Evolutionary conservation across 2,888 invertebrate genomes (phyloP).

Genomic region (Lepidonotus clava): DNA sequence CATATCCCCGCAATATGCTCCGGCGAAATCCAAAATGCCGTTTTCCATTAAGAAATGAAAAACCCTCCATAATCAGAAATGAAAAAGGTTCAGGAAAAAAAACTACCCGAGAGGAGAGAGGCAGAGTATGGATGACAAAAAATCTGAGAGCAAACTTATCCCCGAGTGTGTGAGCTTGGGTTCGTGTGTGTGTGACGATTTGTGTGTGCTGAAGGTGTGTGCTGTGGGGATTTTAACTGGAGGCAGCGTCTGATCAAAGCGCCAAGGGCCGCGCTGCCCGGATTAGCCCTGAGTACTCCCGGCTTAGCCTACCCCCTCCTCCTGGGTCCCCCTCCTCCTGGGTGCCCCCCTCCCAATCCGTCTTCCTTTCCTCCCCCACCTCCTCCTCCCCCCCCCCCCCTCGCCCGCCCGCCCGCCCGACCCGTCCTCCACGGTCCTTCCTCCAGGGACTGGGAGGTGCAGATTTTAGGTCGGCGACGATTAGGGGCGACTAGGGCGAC

Average conservation of each 20-base stretch:
- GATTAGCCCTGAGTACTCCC: not conserved
- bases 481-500: no score
- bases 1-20: not conserved
- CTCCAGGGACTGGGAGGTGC: not conserved
- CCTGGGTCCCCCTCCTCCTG: no score
- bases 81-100: not conserved
- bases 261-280: not conserved
- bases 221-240: slow-evolving; percentile 27
- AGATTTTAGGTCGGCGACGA: no score
- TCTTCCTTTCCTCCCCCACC: no score
- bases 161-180: not conserved
- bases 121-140: not conserved
- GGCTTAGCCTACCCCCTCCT: no score
- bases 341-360: no score
- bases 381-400: no score
- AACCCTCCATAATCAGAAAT: not conserved
- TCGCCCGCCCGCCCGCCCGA: not conserved
- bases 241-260: slow-evolving; percentile 40
- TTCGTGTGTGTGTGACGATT: not conserved
- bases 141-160: no score
- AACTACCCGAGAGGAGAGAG: not conserved
- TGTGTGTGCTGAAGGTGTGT: slow-evolving; percentile 12
- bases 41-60: slow-evolving; percentile 28
- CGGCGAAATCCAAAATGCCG: not conserved
- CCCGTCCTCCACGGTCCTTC: not conserved